These are phyloP conservation scores for Trematocara nigrifrons DNA, from an alignment of 2,113 vertebrate species.

Conservation along the genomic window DNA sequence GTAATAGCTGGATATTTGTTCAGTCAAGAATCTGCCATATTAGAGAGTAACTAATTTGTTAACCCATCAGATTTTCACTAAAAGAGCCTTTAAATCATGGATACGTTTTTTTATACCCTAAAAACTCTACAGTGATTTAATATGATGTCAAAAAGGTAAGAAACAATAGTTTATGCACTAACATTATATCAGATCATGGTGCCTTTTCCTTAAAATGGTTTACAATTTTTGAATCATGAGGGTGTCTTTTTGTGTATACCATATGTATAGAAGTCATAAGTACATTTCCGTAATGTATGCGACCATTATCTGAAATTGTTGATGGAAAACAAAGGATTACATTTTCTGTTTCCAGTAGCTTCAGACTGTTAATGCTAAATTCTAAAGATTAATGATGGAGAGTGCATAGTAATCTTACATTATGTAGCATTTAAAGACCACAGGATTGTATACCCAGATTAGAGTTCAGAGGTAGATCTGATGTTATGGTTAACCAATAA, in stretches of 20 bases:
- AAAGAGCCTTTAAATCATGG: not conserved
- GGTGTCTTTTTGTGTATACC: not conserved
- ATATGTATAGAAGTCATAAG: not conserved
- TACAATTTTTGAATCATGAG: not conserved
- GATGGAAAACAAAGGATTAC: constrained; percentile 22
- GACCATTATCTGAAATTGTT: not conserved
- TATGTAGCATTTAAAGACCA: not conserved
- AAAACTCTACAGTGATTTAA: not conserved
- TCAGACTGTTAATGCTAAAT: not conserved
- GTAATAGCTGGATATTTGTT: not conserved
- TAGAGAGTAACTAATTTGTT: not conserved
- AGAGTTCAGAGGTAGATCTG: not conserved
- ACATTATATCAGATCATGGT: not conserved
- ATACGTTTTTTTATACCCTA: not conserved
- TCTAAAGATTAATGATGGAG: constrained; percentile 21
- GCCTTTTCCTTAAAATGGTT: not conserved
- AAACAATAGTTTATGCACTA: not conserved
- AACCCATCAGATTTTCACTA: not conserved
- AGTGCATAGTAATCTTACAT: not conserved
- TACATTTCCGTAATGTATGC: not conserved
- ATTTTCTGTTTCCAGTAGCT: not conserved
- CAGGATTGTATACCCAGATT: constrained; percentile 16
- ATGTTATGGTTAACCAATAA: not conserved
- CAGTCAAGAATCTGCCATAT: not conserved
- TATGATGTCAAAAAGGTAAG: not conserved